Conservation (phyloP, 2,888 invertebrate genomes). For the Oligia latruncula region DNA sequence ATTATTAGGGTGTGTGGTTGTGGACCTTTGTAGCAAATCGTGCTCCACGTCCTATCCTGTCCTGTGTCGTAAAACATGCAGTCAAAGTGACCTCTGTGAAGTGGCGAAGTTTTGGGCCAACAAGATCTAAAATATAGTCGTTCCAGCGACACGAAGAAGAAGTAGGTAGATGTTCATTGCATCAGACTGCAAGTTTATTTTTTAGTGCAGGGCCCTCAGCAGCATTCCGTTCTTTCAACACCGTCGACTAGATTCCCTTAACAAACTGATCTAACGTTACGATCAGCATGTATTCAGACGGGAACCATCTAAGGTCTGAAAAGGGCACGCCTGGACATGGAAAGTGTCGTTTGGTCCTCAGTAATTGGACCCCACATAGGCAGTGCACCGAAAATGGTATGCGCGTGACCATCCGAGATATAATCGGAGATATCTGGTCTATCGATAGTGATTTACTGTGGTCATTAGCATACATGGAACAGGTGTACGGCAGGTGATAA, state of each 20-base stretch:
- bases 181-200: conserved; percentile 43
- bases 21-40: not conserved
- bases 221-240: conserved; percentile 42
- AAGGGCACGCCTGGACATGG: conserved; percentile 59
- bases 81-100: not conserved
- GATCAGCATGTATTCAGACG: conserved; percentile 43
- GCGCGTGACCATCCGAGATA: conserved; percentile 70
- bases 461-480: conserved; percentile 76
- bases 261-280: conserved; percentile 50
- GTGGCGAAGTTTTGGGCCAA: not conserved
- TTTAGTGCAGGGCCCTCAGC: conserved; percentile 35
- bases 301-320: conserved; percentile 46
- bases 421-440: conserved; percentile 58
- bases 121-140: not conserved
- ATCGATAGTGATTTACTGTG: conserved; percentile 65
- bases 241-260: conserved; percentile 41
- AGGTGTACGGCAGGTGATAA: conserved; percentile 81
- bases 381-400: conserved; percentile 59
- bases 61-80: not conserved
- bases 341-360: conserved; percentile 61
- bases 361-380: conserved; percentile 71
- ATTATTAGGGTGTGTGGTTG: not conserved
- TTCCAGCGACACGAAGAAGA: not conserved
- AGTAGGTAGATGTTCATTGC: conserved; percentile 1
- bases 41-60: not conserved